A percentile compares a stretch with the other conserved stretches of the same genome.
Evolutionary conservation across 2,888 invertebrate genomes (phyloP).

Genomic region (Agonopterix heracliana): DNA sequence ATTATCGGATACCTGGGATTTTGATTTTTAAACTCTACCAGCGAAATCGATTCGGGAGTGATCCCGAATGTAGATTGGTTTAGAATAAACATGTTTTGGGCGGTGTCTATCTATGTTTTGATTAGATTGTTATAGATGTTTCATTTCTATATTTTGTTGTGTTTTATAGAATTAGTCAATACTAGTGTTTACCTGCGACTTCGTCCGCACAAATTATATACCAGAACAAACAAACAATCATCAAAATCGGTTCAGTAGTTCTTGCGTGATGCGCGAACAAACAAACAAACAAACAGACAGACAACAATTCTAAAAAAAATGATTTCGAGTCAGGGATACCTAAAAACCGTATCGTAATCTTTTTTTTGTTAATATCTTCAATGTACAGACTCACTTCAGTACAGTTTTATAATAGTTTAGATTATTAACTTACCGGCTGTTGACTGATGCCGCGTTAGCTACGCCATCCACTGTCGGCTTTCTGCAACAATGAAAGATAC

Average conservation of each 20-base stretch:
- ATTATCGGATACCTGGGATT: slow-evolving; percentile 50
- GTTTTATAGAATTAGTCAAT: neutral
- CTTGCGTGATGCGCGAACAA: no score
- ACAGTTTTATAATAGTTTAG: no score
- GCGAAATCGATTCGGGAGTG: slow-evolving; percentile 40
- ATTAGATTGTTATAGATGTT: neutral
- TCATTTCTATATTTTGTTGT: neutral
- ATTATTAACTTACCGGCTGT: slow-evolving; percentile 85
- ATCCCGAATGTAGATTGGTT: slow-evolving; percentile 45
- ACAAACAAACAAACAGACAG: no score
- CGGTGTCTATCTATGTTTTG: slow-evolving; percentile 27
- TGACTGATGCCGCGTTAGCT: slow-evolving; percentile 88
- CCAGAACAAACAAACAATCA: no score
- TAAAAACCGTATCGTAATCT: no score
- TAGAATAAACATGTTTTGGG: slow-evolving; percentile 54
- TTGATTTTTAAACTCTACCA: slow-evolving; percentile 42
- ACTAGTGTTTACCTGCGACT: slow-evolving; percentile 1
- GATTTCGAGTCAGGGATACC: no score
- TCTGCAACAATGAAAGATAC: slow-evolving; percentile 70
- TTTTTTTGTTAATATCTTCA: no score
- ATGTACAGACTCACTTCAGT: no score
- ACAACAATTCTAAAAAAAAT: no score
- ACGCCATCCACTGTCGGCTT: slow-evolving; percentile 92
- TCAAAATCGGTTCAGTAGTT: no score
- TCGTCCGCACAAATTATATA: no score